Evolutionary conservation across 2,888 invertebrate species (phyloP).

Genomic region (Amiota mariae): DNA sequence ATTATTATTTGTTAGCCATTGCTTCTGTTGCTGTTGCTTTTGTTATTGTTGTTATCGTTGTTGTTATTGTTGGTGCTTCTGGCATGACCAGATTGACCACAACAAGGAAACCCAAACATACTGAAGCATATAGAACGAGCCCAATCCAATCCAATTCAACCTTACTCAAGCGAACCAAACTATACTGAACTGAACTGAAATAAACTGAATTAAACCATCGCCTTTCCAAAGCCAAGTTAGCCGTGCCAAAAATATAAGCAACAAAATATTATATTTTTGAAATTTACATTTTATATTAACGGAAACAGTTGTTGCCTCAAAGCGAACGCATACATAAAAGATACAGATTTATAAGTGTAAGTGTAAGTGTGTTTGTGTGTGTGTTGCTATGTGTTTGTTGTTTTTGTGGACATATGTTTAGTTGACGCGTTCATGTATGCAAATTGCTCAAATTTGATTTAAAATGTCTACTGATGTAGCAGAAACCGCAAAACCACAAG

Average conservation of each 20-base stretch:
- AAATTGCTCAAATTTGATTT: conserved; percentile 67
- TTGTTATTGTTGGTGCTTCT: conserved; percentile 32
- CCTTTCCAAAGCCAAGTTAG: conserved; percentile 26
- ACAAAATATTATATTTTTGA: conserved; percentile 53
- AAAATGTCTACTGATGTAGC: conserved; percentile 60
- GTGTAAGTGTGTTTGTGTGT: no score
- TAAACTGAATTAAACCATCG: conserved; percentile 24
- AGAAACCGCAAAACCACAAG: conserved; percentile 25
- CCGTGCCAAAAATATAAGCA: conserved; percentile 45
- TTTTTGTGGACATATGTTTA: conserved; percentile 61
- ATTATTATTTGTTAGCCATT: conserved; percentile 32
- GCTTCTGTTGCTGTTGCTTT: conserved; percentile 41
- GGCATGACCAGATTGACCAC: conserved; percentile 59
- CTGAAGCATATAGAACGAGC: conserved; percentile 20
- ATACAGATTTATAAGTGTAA: conserved; percentile 11
- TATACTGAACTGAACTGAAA: neutral
- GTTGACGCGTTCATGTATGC: conserved; percentile 67
- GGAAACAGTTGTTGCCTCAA: conserved; percentile 69
- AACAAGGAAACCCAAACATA: conserved; percentile 32
- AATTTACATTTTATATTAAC: conserved; percentile 70
- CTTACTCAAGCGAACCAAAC: neutral
- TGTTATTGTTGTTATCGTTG: conserved; percentile 35
- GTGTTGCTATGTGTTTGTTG: conserved; percentile 44
- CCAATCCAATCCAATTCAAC: conserved; percentile 6
- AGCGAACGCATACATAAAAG: conserved; percentile 42